Evolutionary conservation across 1,140 invertebrate species (phyloP).

Genomic region (Drosophila lacteicornis): DNA sequence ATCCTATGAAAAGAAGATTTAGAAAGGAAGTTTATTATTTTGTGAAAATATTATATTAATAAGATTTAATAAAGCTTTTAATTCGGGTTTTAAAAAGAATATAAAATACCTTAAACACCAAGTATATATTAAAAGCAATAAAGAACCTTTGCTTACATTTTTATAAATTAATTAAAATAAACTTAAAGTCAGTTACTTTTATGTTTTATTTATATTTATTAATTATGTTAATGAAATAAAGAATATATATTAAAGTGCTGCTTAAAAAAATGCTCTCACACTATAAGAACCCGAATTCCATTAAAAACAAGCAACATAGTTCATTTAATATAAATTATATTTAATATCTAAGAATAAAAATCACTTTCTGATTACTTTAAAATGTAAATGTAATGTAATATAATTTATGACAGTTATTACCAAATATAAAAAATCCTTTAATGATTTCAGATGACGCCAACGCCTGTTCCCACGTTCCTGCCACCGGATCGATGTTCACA

Average conservation of each 20-base stretch:
- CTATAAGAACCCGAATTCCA: neutral
- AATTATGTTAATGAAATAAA: too few relatives aligned
- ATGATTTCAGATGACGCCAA: neutral
- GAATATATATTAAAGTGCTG: too few relatives aligned
- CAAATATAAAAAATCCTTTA: too few relatives aligned
- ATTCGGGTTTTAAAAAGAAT: neutral
- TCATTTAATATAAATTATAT: neutral
- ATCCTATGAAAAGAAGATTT: neutral
- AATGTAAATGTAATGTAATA: too few relatives aligned
- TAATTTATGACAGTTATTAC: neutral
- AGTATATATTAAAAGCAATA: too few relatives aligned
- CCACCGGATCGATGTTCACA: slow-evolving; percentile 17
- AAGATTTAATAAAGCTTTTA: neutral
- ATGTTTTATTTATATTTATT: too few relatives aligned
- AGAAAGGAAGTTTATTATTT: neutral
- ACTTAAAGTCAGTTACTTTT: too few relatives aligned
- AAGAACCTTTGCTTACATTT: too few relatives aligned
- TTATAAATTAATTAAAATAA: too few relatives aligned
- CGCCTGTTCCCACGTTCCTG: slow-evolving; percentile 13
- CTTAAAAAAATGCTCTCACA: too few relatives aligned
- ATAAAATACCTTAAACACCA: too few relatives aligned
- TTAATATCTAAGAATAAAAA: neutral
- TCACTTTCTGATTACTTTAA: neutral
- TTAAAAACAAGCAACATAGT: neutral
- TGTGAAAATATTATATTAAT: neutral